Conservation (phyloP, 2,797 vertebrate genomes). For the Petrocephalus schoutedeni region DNA sequence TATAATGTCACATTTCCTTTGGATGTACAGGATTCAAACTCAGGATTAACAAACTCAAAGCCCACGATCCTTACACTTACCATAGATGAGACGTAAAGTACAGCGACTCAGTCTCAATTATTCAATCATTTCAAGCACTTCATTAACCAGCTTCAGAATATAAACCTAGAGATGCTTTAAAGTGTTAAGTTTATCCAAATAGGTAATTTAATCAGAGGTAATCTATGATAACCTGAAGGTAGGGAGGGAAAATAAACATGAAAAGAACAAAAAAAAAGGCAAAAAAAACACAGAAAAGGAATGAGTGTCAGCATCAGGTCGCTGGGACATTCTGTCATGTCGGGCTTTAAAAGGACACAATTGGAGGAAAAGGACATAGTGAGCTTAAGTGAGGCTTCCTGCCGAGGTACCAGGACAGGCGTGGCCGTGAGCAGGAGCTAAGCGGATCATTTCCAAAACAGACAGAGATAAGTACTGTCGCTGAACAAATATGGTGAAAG, state of each 20-base stretch:
- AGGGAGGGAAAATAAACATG: not conserved
- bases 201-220: not conserved
- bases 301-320: not conserved
- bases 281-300: not conserved
- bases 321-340: not conserved
- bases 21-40: not conserved
- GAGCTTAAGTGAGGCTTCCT: not conserved
- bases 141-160: not conserved
- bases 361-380: not conserved
- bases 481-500: not conserved
- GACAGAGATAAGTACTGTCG: not conserved
- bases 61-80: not conserved
- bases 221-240: not conserved
- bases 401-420: not conserved
- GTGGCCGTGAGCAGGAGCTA: not conserved
- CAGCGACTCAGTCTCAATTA: not conserved
- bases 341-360: not conserved
- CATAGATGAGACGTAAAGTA: not conserved
- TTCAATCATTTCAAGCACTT: not conserved
- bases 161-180: not conserved
- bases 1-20: not conserved
- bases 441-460: not conserved
- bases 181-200: not conserved
- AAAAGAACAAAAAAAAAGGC: not conserved
- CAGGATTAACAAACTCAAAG: not conserved